phyloP scores from a whole-genome alignment of 30 jellyfish, hydroid and myxozoan species.

The Hydractinia symbiolongicarpus region DNA sequence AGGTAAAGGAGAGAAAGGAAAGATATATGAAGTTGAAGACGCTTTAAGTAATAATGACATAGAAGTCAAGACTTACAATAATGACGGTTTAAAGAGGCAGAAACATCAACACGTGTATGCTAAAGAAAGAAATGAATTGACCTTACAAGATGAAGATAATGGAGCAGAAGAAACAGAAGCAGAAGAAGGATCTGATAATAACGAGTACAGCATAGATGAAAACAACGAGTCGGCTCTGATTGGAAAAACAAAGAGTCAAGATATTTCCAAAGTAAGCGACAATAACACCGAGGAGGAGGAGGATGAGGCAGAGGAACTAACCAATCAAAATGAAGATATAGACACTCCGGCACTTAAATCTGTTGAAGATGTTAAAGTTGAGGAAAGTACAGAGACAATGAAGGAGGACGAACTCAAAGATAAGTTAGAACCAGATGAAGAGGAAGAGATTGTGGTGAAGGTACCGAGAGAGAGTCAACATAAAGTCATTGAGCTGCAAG shows the following conservation, averaged over 20 bases:
- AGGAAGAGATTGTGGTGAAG: background rate
- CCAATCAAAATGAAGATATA: background rate
- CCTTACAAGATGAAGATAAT: background rate
- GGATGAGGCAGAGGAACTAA: background rate
- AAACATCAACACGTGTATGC: background rate
- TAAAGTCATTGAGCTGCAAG: background rate
- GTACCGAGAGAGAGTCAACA: too few relatives aligned
- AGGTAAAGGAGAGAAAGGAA: background rate
- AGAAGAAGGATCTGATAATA: too few relatives aligned
- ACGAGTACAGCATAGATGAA: constrained; percentile 1
- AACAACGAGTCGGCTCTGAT: background rate
- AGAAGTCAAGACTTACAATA: background rate
- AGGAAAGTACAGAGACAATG: background rate
- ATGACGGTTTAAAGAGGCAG: background rate
- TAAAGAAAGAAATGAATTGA: background rate
- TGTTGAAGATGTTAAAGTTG: background rate
- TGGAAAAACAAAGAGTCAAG: background rate
- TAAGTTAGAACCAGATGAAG: background rate
- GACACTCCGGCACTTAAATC: too few relatives aligned
- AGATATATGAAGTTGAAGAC: background rate
- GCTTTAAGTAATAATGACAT: too few relatives aligned
- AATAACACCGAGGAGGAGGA: background rate
- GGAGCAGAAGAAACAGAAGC: background rate
- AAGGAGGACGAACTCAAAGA: background rate
- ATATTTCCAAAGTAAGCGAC: too few relatives aligned